Conservation (phyloP, 30 jellyfish, hydroid and myxozoan species). For the Cassiopea xamachana region DNA sequence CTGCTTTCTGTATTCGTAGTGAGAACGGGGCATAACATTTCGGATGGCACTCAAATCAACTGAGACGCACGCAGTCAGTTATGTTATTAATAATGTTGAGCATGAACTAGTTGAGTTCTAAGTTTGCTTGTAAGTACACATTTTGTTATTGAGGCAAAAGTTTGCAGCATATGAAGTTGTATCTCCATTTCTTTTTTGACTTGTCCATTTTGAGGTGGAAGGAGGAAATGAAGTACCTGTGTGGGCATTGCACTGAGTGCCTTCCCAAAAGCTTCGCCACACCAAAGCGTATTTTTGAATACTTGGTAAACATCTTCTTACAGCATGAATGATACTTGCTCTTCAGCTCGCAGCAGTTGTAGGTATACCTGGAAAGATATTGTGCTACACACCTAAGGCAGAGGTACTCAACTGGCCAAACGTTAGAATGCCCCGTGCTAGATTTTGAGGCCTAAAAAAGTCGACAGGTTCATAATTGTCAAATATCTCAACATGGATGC, state of each 20-base stretch:
- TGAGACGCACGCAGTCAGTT: too few species aligned
- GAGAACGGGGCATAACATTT: too few species aligned
- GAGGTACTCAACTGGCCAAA: background rate
- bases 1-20: too few species aligned
- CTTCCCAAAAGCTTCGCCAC: constrained; percentile 39
- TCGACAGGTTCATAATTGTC: background rate
- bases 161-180: constrained; percentile 38
- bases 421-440: background rate
- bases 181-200: constrained; percentile 32
- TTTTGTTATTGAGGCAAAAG: constrained; percentile 2
- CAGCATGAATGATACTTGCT: background rate
- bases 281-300: constrained; percentile 42
- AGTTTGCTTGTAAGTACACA: too few species aligned
- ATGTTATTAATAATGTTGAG: too few species aligned
- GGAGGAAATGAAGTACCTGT: constrained; percentile 43
- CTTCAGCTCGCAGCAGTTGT: constrained; percentile 44
- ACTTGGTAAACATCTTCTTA: constrained; percentile 8
- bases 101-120: too few species aligned
- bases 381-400: background rate
- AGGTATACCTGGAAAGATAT: too few species aligned
- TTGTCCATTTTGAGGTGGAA: constrained; percentile 18
- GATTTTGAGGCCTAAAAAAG: background rate
- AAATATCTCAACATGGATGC: background rate
- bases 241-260: constrained; percentile 44
- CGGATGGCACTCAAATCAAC: too few species aligned